Conservation (phyloP, 2,113 vertebrate genomes). For the Abramis brama region DNA sequence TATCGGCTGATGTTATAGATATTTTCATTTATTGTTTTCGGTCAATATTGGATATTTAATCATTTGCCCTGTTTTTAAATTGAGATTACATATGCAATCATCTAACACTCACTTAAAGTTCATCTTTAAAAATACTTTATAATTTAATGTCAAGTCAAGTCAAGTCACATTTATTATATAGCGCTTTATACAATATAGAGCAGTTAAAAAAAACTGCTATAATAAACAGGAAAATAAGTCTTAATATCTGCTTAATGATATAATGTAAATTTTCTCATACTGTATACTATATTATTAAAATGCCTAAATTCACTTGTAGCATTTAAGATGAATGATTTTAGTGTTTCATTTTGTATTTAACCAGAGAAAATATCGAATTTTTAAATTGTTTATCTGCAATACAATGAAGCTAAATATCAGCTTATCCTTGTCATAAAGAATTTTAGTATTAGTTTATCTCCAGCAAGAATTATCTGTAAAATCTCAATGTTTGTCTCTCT, state of each 20-base stretch:
- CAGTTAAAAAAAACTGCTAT: neutral
- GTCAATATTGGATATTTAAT: too few species aligned
- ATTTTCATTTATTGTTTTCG: too few species aligned
- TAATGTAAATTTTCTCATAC: too few species aligned
- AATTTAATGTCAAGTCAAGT: neutral
- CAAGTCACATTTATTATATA: neutral
- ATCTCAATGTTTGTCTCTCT: neutral
- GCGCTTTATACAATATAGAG: neutral
- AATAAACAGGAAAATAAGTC: neutral
- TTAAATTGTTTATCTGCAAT: neutral
- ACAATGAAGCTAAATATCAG: neutral
- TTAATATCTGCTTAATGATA: neutral
- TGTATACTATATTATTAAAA: too few species aligned
- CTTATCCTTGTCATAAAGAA: neutral
- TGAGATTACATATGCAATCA: neutral
- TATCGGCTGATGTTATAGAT: too few species aligned
- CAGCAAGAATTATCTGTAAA: neutral
- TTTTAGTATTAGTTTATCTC: neutral
- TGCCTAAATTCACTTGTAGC: too few species aligned
- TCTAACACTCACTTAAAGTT: neutral
- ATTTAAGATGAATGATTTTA: too few species aligned
- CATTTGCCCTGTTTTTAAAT: neutral
- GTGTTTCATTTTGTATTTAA: too few species aligned
- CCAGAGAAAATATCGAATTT: neutral
- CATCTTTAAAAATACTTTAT: neutral